A percentile compares a stretch with the other conserved stretches of the same genome.
Evolutionary conservation across 2,797 vertebrate species (phyloP).

Genomic region (Typhlichthys eigenmanni): DNA sequence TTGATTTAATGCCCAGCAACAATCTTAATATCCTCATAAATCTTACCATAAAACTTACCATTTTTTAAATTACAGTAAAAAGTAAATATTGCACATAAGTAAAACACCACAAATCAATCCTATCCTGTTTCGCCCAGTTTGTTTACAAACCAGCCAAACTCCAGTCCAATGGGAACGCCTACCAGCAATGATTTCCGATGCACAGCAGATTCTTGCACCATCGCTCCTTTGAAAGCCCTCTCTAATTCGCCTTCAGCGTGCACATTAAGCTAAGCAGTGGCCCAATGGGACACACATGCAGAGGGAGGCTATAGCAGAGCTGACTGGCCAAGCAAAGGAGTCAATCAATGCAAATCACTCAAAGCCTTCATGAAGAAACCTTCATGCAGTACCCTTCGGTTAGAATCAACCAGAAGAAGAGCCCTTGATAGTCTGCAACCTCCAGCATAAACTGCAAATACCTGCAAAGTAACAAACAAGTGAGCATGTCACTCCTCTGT

Average conservation of each 20-base stretch:
- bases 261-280: conserved; percentile 60
- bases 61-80: neutral
- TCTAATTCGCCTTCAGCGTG: conserved; percentile 64
- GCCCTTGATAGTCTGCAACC: neutral
- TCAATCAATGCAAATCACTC: conserved; percentile 65
- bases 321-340: conserved; percentile 55
- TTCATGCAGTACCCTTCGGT: conserved; percentile 12
- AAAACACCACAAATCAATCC: conserved; percentile 33
- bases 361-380: conserved; percentile 38
- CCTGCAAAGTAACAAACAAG: conserved; percentile 14
- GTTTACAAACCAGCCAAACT: conserved; percentile 58
- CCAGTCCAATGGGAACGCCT: conserved; percentile 51
- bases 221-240: conserved; percentile 65
- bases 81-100: conserved; percentile 33
- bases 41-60: conserved; percentile 15
- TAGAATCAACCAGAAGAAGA: conserved; percentile 14
- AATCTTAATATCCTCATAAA: conserved; percentile 18
- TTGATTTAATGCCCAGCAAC: conserved; percentile 16
- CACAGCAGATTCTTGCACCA: conserved; percentile 59
- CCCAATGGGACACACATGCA: conserved; percentile 54
- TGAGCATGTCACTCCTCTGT: conserved; percentile 15
- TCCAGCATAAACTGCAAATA: neutral
- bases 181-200: conserved; percentile 71
- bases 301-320: conserved; percentile 53
- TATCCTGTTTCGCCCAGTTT: conserved; percentile 45